phyloP scores from a whole-genome alignment of 2,113 vertebrate genomes.

The Lamprotornis superbus region DNA sequence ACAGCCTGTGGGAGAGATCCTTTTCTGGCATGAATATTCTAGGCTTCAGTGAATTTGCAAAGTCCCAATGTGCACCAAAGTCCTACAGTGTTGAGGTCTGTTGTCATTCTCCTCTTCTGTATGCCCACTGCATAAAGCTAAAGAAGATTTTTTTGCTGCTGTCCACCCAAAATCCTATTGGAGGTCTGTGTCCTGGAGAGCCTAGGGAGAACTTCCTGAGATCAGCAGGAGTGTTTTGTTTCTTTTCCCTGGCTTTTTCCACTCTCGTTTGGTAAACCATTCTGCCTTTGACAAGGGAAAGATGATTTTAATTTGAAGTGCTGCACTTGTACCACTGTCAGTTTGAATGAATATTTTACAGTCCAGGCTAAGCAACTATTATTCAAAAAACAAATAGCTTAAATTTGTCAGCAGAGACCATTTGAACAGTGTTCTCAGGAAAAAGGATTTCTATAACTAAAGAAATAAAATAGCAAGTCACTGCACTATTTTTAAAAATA shows the following conservation, averaged over 20 bases:
- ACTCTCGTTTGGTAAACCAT: background rate
- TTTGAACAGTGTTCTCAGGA: background rate
- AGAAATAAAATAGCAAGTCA: background rate
- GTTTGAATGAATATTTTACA: background rate
- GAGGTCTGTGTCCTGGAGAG: background rate
- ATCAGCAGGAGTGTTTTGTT: conserved; percentile 11
- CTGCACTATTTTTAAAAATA: background rate
- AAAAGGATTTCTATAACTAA: background rate
- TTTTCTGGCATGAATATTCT: background rate
- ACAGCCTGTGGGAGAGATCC: background rate
- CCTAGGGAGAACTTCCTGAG: background rate
- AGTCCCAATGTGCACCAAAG: background rate
- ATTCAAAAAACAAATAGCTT: background rate
- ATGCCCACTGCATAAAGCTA: background rate
- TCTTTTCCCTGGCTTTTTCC: background rate
- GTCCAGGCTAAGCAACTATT: background rate
- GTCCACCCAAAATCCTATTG: background rate
- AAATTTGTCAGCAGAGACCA: background rate
- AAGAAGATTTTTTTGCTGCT: background rate
- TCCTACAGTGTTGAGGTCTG: background rate
- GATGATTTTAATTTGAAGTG: background rate
- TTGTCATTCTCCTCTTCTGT: background rate
- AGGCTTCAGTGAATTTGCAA: background rate
- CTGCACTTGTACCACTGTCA: background rate
- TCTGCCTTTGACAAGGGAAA: background rate